These are phyloP conservation scores for Sterna hirundo DNA, from an alignment of 2,113 vertebrate species.

Conservation along the genomic window DNA sequence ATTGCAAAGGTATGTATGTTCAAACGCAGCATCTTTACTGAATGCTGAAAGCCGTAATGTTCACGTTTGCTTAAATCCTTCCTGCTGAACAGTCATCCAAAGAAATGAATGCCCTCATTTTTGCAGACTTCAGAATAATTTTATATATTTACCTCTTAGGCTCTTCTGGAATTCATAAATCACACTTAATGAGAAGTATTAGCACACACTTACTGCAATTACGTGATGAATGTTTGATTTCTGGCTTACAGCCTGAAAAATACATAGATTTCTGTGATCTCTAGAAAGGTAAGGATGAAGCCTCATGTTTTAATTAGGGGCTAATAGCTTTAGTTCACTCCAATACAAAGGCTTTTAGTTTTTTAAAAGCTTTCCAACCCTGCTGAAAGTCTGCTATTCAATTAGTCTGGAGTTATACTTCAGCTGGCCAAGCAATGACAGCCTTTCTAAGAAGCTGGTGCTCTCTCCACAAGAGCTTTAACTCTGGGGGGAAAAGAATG, in stretches of 20 bases:
- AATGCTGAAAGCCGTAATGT: not conserved
- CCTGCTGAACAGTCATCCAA: not conserved
- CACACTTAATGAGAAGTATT: conserved; percentile 59
- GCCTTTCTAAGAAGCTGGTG: not conserved
- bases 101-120: conserved; percentile 19
- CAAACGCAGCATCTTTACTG: not conserved
- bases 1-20: not conserved
- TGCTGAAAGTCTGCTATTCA: conserved; percentile 16
- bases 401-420: conserved; percentile 25
- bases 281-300: conserved; percentile 62
- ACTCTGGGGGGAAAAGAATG: fast-evolving
- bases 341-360: conserved; percentile 24
- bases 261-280: conserved; percentile 65
- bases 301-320: conserved; percentile 52
- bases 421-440: conserved; percentile 13
- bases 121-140: conserved; percentile 51
- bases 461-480: not conserved
- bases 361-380: conserved; percentile 36
- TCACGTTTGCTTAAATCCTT: not conserved
- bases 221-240: conserved; percentile 59
- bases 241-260: conserved; percentile 58
- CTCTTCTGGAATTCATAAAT: conserved; percentile 58
- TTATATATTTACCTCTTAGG: conserved; percentile 49
- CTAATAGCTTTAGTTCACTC: conserved; percentile 59
- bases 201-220: conserved; percentile 59